Conservation (phyloP, 2,888 invertebrate species). For the Hyposoter didymator region DNA sequence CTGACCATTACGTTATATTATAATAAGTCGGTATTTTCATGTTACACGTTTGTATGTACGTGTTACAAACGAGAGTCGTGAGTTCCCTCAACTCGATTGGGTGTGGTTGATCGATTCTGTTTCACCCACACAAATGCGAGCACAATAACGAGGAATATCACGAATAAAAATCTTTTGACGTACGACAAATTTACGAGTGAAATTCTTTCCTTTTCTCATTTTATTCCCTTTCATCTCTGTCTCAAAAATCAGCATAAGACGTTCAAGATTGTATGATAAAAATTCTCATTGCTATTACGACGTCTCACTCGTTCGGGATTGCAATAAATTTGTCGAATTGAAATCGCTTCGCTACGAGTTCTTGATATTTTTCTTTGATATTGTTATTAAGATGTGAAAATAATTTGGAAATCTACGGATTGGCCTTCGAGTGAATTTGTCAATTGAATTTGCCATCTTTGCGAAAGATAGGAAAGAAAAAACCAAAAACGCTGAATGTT, state of each 20-base stretch:
- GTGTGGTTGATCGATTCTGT: conserved; percentile 65
- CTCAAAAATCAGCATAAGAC: conserved; percentile 23
- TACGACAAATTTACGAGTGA: conserved; percentile 31
- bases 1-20: conserved; percentile 56
- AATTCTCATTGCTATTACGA: conserved; percentile 28
- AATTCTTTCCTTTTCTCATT: background rate
- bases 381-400: background rate
- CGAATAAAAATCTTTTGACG: conserved; percentile 35
- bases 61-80: conserved; percentile 4
- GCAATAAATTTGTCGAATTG: conserved; percentile 4
- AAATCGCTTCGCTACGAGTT: background rate
- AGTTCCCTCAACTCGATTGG: conserved; percentile 53
- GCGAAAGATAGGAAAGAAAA: background rate
- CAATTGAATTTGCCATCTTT: too few species aligned
- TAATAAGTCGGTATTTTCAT: conserved; percentile 26
- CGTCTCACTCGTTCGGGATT: conserved; percentile 7
- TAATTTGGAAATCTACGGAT: background rate
- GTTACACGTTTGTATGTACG: background rate
- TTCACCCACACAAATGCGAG: conserved; percentile 3
- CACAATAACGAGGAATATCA: background rate
- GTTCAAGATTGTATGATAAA: conserved; percentile 28
- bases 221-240: conserved; percentile 10
- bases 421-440: background rate
- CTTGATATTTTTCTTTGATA: background rate
- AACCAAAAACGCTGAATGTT: background rate